A percentile compares a stretch with the other conserved stretches of the same genome.
Evolutionary conservation across 2,888 invertebrate genomes (phyloP).

Genomic region (Epinotia brunnichana): DNA sequence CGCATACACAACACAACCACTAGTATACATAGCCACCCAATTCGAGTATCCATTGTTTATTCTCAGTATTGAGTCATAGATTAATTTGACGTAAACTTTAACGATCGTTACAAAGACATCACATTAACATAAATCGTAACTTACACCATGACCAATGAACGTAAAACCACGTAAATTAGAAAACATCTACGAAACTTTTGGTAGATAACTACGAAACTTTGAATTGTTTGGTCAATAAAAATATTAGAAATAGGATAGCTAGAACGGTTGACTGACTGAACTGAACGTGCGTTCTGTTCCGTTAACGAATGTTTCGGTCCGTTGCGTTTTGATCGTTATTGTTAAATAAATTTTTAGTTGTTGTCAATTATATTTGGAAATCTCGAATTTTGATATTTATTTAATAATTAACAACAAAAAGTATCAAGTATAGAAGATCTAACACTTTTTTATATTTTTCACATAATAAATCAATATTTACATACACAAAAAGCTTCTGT

Average conservation of each 20-base stretch:
- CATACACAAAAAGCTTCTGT: not conserved
- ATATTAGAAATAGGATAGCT: constrained; percentile 6
- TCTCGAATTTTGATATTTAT: no score
- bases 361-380: not conserved
- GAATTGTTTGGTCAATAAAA: constrained; percentile 39
- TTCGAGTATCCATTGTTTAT: constrained; percentile 43
- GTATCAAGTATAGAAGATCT: no score
- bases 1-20: constrained; percentile 51
- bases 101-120: constrained; percentile 31
- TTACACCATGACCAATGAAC: constrained; percentile 3
- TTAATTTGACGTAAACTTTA: constrained; percentile 39
- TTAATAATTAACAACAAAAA: no score
- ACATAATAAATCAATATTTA: not conserved
- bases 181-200: not conserved
- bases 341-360: not conserved
- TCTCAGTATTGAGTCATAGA: constrained; percentile 43
- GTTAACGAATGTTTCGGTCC: constrained; percentile 28
- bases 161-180: not conserved
- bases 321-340: constrained; percentile 39
- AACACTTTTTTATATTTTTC: no score
- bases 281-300: constrained; percentile 36
- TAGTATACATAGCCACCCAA: constrained; percentile 29
- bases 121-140: constrained; percentile 25
- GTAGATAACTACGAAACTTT: constrained; percentile 8
- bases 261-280: constrained; percentile 39